phyloP scores from a whole-genome alignment of 2,113 vertebrate genomes.

The Cyanoliseus patagonus region DNA sequence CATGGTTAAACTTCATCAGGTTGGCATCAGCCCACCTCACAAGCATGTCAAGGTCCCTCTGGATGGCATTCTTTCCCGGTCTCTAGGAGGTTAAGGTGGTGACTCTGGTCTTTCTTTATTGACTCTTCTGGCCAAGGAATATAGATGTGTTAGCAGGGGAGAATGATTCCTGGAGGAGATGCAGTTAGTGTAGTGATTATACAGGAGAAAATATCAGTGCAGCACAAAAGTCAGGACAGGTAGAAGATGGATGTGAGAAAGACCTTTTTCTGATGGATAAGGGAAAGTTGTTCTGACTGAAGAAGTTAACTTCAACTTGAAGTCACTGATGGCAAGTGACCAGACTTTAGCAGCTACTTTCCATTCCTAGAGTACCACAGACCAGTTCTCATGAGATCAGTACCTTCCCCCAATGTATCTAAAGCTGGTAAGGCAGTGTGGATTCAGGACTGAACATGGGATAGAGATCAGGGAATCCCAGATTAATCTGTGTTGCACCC shows the following conservation, averaged over 20 bases:
- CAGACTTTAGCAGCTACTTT: neutral
- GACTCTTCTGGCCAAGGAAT: neutral
- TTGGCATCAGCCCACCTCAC: too few relatives aligned
- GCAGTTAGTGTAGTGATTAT: neutral
- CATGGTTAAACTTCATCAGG: too few relatives aligned
- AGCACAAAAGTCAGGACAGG: neutral
- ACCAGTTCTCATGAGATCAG: neutral
- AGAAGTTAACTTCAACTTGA: neutral
- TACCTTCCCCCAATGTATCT: rapidly evolving
- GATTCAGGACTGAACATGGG: neutral
- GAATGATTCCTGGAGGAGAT: neutral
- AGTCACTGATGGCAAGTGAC: neutral
- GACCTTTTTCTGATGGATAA: neutral
- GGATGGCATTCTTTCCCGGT: too few relatives aligned
- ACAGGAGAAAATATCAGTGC: neutral
- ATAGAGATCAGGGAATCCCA: neutral
- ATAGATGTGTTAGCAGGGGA: neutral
- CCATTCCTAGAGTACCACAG: neutral
- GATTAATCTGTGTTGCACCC: neutral
- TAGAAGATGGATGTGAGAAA: neutral
- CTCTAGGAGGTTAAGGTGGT: neutral
- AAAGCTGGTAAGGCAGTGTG: rapidly evolving
- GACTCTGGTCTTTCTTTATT: neutral
- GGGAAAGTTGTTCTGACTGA: neutral
- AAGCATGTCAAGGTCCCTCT: too few relatives aligned